Evolutionary conservation across 1,140 invertebrate species (phyloP), one percentile per base, ranked within the genome.

Genomic region (Leguminivora glycinivorella): DNA sequence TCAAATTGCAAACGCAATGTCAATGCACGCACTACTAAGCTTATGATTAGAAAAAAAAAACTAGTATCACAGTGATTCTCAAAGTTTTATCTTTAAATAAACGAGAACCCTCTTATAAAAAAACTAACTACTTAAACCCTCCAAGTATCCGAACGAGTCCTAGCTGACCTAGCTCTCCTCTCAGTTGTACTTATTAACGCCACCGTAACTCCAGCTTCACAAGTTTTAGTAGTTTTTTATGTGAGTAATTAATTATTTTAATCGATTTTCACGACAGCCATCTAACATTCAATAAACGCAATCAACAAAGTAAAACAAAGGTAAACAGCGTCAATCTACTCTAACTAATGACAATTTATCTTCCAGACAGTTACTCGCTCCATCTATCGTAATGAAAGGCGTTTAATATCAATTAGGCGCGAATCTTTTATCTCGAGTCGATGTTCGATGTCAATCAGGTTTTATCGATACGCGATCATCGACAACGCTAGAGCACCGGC

Each of bases 401-500:
- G 38, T 67, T 40, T 38, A 67, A 40, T 67, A 40, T 67, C 38
- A 67, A 67, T 38, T 34, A 34, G 25, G 3, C 19, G 22, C 14
- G 17, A 67, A 67, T 38, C 63, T 67, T 66, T 66, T 67, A 38
- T 68, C 34, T 22, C 38, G 25, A 58, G 25, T 58, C 56, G 24
- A 58, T 63, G 75, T 76, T 58, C 68, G 75, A 76, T 72, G 73
- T 47, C 75, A 78, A 81, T 81, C 76, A 81, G 74, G 24, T 63
- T 85, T 83, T 77, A 88, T 89, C 87, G 87, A 89, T 80, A 89
- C 52, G 31, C 43, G 38, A 79, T 82, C 80, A 84, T 80, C 81
- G 83, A 89, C 79, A 78, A 75, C 79, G 78, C 75, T 79, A 74
- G 60, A 73, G 80, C 77, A 76, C 73, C 84, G 79, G 89, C 89